Evolutionary conservation across 1,140 invertebrate species (phyloP), one percentile per base, ranked within the genome.

Genomic region (Steinernema feltiae): DNA sequence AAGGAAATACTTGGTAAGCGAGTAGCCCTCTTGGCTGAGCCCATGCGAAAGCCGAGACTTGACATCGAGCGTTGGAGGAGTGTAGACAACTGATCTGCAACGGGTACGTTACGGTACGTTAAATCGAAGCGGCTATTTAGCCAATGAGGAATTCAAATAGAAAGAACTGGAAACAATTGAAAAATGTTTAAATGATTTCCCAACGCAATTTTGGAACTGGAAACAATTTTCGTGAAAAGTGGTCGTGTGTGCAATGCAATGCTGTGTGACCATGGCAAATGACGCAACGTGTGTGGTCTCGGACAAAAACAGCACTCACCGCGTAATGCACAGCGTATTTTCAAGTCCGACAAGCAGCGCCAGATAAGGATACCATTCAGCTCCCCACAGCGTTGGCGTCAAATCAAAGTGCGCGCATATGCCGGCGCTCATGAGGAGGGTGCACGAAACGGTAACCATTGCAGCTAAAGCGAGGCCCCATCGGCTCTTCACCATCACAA

Each of bases 341-440:
- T 99, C 97, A 7, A 98, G 88, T 18, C 95, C 95, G 75, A 99
- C 92, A 17, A 98, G 91, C 48, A 97, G 92, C 0, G 97, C 92
- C 63, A 98, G 87, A 88, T 98, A 98, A 0, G 96, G 96, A 85
- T 97, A 97, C 53, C 98, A 91, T 81, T 90, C 89, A 78, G 80
- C 87, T 80, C 89, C 88, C 84, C 89, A 90, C 7, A 90, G 82
- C 70, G 88, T 88, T 69, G 90, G 89, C 69, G 87, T 88, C 18
- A 91, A 81, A 32, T 90, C 94, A 87, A 97, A 95, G 83, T 94
- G 92, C 80, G 94, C 92, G 87, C 94, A 97, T 27, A 97, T 89
- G 30, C 95, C 95, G 79, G 95, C 90, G 0, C 94, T 95, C 92
- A 97, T 97, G 1, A 92, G 90, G 0, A 98, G 87, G 30, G 94